Evolutionary conservation across 2,888 invertebrate species (phyloP).

Genomic region (Hydrotaea diabolus): DNA sequence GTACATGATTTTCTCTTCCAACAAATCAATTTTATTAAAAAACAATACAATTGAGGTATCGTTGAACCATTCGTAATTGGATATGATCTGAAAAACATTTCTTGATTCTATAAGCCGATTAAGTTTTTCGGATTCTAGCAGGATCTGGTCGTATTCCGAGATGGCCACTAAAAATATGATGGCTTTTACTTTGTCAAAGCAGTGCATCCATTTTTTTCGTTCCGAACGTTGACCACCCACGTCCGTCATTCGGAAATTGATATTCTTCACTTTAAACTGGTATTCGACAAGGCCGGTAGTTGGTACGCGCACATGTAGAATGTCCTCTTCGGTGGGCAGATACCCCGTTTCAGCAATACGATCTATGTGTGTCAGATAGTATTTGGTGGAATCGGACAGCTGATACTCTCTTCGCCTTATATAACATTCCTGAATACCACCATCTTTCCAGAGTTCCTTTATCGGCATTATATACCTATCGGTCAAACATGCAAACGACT

Average conservation of each 20-base stretch:
- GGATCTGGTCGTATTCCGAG: conserved; percentile 97
- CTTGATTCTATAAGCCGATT: conserved; percentile 99
- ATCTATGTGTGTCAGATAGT: conserved; percentile 89
- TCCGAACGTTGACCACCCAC: conserved; percentile 61
- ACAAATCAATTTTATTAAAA: conserved; percentile 87
- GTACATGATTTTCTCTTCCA: conserved; percentile 95
- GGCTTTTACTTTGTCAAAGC: conserved; percentile 78
- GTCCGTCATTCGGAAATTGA: conserved; percentile 57
- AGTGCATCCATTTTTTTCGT: conserved; percentile 58
- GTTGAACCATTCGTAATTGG: conserved; percentile 99
- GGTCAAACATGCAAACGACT: background rate
- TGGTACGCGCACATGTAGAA: conserved; percentile 57
- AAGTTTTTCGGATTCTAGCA: conserved; percentile 97
- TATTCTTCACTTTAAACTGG: conserved; percentile 44
- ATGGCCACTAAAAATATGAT: conserved; percentile 98
- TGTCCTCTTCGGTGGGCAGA: conserved; percentile 60
- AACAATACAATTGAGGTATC: conserved; percentile 99
- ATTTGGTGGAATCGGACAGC: conserved; percentile 99
- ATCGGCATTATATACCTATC: conserved; percentile 86
- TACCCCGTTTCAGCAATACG: conserved; percentile 44
- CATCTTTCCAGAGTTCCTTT: conserved; percentile 94
- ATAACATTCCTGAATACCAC: conserved; percentile 97
- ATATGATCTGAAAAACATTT: conserved; percentile 98
- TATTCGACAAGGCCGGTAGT: conserved; percentile 59
- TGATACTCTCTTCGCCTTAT: conserved; percentile 98